phyloP scores from a whole-genome alignment of 2,797 vertebrate genomes.

The Phalloptychus januarius region DNA sequence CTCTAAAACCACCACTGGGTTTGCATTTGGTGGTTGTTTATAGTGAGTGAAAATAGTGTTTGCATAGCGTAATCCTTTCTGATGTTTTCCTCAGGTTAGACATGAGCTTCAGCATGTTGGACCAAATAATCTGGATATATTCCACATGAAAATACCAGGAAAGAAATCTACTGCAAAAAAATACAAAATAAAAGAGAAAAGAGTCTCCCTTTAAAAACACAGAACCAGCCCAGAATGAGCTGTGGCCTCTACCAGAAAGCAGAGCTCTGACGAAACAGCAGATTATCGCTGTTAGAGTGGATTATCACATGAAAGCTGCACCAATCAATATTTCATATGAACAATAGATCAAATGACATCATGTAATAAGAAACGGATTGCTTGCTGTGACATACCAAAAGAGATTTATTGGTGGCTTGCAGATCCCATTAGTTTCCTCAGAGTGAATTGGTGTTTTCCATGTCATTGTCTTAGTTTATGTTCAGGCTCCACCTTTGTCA shows the following conservation, averaged over 20 bases:
- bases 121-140: neutral
- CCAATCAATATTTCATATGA: slow-evolving; percentile 29
- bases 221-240: slow-evolving; percentile 12
- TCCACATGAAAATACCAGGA: neutral
- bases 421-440: slow-evolving; percentile 1
- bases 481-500: neutral
- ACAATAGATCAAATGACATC: slow-evolving; percentile 12
- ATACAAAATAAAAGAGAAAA: neutral
- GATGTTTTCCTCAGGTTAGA: neutral
- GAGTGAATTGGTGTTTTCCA: neutral
- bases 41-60: neutral
- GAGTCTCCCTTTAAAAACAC: neutral
- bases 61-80: neutral
- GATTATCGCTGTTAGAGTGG: slow-evolving; percentile 13
- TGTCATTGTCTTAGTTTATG: slow-evolving; percentile 11
- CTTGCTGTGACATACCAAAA: slow-evolving; percentile 4
- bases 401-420: slow-evolving; percentile 5
- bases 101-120: neutral
- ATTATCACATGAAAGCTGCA: slow-evolving; percentile 19
- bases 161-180: neutral
- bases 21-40: too few species aligned
- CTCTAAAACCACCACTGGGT: too few species aligned
- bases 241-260: slow-evolving; percentile 5
- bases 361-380: neutral
- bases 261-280: slow-evolving; percentile 6